These are phyloP conservation scores for Triops cancriformis DNA, from an alignment of 1,140 invertebrate genomes.

Conservation along the genomic window DNA sequence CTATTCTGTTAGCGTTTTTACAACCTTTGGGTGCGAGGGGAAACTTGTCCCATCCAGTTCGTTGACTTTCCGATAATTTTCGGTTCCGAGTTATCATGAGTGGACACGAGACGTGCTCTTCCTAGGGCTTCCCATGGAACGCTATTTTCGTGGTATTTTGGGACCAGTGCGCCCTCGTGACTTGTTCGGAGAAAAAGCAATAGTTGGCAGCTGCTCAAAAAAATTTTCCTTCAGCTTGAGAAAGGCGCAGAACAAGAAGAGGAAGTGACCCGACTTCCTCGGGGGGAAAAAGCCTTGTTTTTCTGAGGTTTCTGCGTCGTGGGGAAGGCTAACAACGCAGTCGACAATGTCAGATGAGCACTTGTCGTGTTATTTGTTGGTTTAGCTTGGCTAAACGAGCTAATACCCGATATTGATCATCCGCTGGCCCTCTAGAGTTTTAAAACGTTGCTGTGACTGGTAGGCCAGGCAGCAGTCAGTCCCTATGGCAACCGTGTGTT, in stretches of 20 bases:
- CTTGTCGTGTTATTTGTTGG: background rate
- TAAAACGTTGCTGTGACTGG: background rate
- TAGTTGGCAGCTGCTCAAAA: background rate
- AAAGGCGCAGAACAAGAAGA: background rate
- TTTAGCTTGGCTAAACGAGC: background rate
- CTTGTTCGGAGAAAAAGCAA: background rate
- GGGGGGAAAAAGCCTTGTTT: background rate
- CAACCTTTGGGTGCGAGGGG: background rate
- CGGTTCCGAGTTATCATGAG: background rate
- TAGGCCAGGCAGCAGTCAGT: background rate
- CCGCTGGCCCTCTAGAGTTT: too few relatives aligned
- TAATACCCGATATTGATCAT: background rate
- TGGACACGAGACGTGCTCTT: background rate
- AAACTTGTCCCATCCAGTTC: background rate
- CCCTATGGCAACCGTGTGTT: background rate
- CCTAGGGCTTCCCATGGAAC: background rate
- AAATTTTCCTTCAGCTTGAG: background rate
- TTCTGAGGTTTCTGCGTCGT: background rate
- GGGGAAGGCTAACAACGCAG: background rate
- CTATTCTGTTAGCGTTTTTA: background rate
- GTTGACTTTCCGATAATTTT: background rate
- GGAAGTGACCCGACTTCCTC: background rate
- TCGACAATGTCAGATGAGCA: background rate
- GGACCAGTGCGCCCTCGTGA: background rate
- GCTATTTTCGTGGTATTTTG: background rate